phyloP scores from a whole-genome alignment of 2,797 vertebrate genomes.

The Malacoctenus gilli region DNA sequence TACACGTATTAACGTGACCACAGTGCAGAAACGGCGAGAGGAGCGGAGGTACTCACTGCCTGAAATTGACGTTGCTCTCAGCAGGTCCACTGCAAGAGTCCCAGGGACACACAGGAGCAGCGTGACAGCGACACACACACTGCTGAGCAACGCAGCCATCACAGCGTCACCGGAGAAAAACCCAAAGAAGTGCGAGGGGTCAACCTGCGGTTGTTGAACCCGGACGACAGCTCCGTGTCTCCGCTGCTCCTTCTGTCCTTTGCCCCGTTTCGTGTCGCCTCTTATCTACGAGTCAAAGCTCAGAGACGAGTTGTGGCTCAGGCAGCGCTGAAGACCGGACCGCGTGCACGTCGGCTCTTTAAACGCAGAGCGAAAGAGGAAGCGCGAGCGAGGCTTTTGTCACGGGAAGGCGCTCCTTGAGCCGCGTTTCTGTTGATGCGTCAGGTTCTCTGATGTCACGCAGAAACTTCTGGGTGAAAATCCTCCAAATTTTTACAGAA shows the following conservation, averaged over 20 bases:
- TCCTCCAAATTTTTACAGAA: too few relatives aligned
- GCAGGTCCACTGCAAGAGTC: conserved; percentile 48
- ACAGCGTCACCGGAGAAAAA: not conserved
- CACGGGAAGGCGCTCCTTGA: not conserved
- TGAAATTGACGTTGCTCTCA: conserved; percentile 30
- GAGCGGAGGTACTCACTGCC: conserved; percentile 50
- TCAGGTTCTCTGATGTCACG: conserved; percentile 36
- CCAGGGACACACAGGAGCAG: conserved; percentile 44
- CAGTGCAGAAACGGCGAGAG: not conserved
- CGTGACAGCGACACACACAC: conserved; percentile 8
- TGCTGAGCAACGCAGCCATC: conserved; percentile 8
- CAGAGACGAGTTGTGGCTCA: conserved; percentile 6
- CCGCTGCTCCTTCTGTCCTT: not conserved
- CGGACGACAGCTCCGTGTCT: not conserved
- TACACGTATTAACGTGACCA: too few relatives aligned
- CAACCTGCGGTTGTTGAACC: too few relatives aligned
- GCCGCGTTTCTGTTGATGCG: not conserved
- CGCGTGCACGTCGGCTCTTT: not conserved
- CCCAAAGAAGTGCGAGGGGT: too few relatives aligned
- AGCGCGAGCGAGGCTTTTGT: not conserved
- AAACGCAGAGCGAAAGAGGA: conserved; percentile 63
- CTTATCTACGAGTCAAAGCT: conserved; percentile 29
- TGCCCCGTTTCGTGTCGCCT: not conserved
- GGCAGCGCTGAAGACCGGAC: not conserved
- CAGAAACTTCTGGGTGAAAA: not conserved